These are phyloP conservation scores for Acanthacorydalis orientalis DNA, from an alignment of 2,888 invertebrate species.

Conservation along the genomic window DNA sequence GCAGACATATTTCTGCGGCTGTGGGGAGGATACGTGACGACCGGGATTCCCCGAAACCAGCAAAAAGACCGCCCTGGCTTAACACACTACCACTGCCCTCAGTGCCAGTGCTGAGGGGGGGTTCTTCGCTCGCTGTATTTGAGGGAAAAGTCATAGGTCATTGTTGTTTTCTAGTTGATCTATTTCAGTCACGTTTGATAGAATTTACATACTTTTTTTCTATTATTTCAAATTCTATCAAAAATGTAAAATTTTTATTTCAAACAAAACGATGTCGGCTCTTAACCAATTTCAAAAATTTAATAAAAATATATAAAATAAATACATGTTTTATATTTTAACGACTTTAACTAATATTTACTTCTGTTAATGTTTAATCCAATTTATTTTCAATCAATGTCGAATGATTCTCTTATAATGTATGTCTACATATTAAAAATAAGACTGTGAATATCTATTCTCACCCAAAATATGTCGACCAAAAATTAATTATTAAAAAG, in stretches of 20 bases:
- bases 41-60: constrained; percentile 19
- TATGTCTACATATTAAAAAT: no score
- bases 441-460: no score
- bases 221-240: neutral
- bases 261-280: neutral
- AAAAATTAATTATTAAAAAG: no score
- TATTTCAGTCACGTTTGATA: neutral
- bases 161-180: neutral
- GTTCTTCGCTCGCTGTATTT: constrained; percentile 21
- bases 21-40: constrained; percentile 38
- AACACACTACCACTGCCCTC: constrained; percentile 23
- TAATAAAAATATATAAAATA: neutral
- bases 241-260: neutral
- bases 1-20: constrained; percentile 65
- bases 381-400: no score
- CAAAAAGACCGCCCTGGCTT: constrained; percentile 22
- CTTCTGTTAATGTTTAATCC: no score
- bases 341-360: no score
- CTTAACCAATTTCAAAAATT: neutral
- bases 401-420: no score
- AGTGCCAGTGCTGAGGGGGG: constrained; percentile 20
- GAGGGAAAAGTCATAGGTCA: neutral
- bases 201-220: neutral
- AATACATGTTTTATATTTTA: no score
- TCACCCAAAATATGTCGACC: no score